A percentile compares a stretch with the other conserved stretches of the same genome.
Conservation (phyloP, 2,888 invertebrate species). For the Sabellastarte sp. region DNA sequence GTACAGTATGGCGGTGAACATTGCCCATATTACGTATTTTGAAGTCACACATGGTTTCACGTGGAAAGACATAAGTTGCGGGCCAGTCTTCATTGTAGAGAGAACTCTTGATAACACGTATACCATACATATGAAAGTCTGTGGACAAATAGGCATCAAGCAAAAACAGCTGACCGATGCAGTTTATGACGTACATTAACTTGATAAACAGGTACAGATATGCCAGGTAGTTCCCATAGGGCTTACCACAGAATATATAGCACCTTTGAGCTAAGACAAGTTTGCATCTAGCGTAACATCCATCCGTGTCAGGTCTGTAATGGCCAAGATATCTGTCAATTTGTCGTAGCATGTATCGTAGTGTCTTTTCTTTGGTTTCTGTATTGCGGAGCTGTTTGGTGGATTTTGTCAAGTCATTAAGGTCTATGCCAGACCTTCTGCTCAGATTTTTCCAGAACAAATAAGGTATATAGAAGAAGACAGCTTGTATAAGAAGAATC, state of each 20-base stretch:
- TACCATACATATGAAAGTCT: slow-evolving; percentile 57
- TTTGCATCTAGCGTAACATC: slow-evolving; percentile 47
- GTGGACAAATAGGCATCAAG: slow-evolving; percentile 61
- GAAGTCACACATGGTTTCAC: slow-evolving; percentile 28
- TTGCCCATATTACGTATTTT: slow-evolving; percentile 29
- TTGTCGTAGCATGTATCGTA: slow-evolving; percentile 59
- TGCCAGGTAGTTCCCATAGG: slow-evolving; percentile 60
- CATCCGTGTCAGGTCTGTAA: slow-evolving; percentile 52
- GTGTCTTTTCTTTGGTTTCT: slow-evolving; percentile 36
- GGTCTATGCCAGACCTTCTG: slow-evolving; percentile 11
- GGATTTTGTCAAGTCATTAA: slow-evolving; percentile 7
- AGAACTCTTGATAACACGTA: slow-evolving; percentile 47
- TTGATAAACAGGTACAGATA: slow-evolving; percentile 60
- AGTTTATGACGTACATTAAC: slow-evolving; percentile 58
- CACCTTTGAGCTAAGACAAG: slow-evolving; percentile 49
- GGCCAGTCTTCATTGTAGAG: slow-evolving; percentile 8
- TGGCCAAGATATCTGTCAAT: slow-evolving; percentile 59
- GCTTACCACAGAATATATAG: slow-evolving; percentile 51
- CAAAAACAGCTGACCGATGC: slow-evolving; percentile 60
- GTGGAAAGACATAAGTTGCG: slow-evolving; percentile 15
- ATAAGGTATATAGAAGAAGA: slow-evolving; percentile 18
- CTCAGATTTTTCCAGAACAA: slow-evolving; percentile 12
- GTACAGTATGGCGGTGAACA: slow-evolving; percentile 26
- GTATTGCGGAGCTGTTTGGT: slow-evolving; percentile 7
- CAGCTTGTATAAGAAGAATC: slow-evolving; percentile 13